Base-by-base conservation (phyloP, 2,888 invertebrate genomes). In the Cacoxenus indagator region DNA sequence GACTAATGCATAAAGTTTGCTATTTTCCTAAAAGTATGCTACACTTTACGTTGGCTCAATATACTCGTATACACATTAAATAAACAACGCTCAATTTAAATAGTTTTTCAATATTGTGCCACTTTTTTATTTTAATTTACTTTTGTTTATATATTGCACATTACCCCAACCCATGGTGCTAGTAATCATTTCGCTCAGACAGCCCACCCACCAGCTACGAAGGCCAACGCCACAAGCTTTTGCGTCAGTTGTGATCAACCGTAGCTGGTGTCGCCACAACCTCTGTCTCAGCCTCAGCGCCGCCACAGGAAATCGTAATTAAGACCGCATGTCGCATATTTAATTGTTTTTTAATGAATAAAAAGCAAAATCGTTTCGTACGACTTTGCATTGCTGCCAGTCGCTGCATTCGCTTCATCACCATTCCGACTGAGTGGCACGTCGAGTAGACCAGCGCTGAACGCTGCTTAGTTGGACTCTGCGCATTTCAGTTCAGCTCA, bases 341-440 rank as follows among this genome's bases (percentile, higher is more conserved):
- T 82, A 84, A 85, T 84, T 84, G 79, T 81, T 83, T 84, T 84
- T 85, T 81, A 84, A 82, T 82, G 81, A 79, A 82, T 83, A 77
- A 75, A 73, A 77, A 73, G 73, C 73, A 70, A 76, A 77, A 75
- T 76, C 67, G 76, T 76, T 78, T 74, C 64, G 62, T 67, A 59
- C 65, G 57, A 43, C 45, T 62, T 22, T 62, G 26, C 29, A 24
- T 4, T 55, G 55, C 27, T 27, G 55, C 24, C 29, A 65, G 17
- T 26, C 43, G 24, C 27, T 55, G 55, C 27, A 55, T 55, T 51
- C 51, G 22, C 8, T 51, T 19, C 51, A n/a, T n/a, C 2, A 37
- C 5, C 37, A 4, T 14, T 14, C 37, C 1, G 9, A 37, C 8
- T 37, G 14, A 8, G 37, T n/a, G n/a, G n/a, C n/a, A n/a, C n/a